Conservation (phyloP, 2,888 invertebrate genomes). For the Drosophila flavopinicola region DNA sequence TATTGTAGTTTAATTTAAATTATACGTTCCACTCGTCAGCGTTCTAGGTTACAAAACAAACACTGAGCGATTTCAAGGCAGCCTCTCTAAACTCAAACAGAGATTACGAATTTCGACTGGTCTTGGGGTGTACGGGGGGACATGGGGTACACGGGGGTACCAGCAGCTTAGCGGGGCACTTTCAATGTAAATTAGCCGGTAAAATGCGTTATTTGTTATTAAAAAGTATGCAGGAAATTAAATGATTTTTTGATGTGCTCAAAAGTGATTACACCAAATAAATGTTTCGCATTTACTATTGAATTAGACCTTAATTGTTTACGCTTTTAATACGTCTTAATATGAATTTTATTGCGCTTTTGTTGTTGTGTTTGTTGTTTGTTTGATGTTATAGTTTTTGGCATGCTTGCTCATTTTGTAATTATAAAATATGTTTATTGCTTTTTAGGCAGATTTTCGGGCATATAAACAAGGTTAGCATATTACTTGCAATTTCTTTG, state of each 20-base stretch:
- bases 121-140: slow-evolving; percentile 45
- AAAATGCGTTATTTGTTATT: slow-evolving; percentile 45
- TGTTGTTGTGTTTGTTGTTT: background rate
- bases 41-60: slow-evolving; percentile 76
- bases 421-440: slow-evolving; percentile 40
- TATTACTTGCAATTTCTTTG: slow-evolving; percentile 70
- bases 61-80: slow-evolving; percentile 63
- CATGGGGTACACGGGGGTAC: background rate
- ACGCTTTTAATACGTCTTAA: slow-evolving; percentile 34
- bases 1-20: slow-evolving; percentile 74
- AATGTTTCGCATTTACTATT: slow-evolving; percentile 40
- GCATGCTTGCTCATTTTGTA: slow-evolving; percentile 21
- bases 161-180: slow-evolving; percentile 44
- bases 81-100: slow-evolving; percentile 54
- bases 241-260: slow-evolving; percentile 72
- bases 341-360: slow-evolving; percentile 39
- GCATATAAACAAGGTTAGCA: too few relatives aligned
- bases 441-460: slow-evolving; percentile 31
- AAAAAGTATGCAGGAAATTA: slow-evolving; percentile 67
- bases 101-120: slow-evolving; percentile 56
- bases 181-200: slow-evolving; percentile 75
- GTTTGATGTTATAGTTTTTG: slow-evolving; percentile 48
- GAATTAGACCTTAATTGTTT: slow-evolving; percentile 52
- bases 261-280: slow-evolving; percentile 39
- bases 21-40: slow-evolving; percentile 68